Evolutionary conservation across 1,140 invertebrate genomes (phyloP).

Genomic region (Sogatella furcifera): DNA sequence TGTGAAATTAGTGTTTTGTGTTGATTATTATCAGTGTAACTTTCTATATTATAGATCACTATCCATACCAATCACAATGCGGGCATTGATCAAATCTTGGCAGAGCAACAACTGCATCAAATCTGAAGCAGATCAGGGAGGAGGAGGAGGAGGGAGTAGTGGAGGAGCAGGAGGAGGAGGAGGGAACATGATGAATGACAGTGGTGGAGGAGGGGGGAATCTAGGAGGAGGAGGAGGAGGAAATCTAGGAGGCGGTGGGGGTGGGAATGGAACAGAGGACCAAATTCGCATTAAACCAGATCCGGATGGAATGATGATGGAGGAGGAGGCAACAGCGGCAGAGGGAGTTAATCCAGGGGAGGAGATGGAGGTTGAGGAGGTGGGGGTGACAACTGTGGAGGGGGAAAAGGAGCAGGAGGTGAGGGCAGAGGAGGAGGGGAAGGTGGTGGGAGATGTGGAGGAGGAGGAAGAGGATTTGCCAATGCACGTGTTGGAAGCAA

Average conservation of each 20-base stretch:
- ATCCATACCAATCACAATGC: conserved; percentile 82
- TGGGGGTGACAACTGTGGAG: no score
- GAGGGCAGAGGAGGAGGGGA: no score
- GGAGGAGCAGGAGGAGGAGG: conserved; percentile 13
- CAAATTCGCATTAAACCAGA: not conserved
- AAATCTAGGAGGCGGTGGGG: conserved; percentile 33
- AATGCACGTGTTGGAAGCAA: no score
- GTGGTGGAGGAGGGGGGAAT: no score
- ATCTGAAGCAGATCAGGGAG: conserved; percentile 5
- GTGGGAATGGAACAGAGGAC: conserved; percentile 23
- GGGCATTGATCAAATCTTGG: conserved; percentile 58
- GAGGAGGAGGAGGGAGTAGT: conserved; percentile 3
- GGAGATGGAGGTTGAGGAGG: no score
- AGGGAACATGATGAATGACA: conserved; percentile 4
- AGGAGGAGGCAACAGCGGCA: not conserved
- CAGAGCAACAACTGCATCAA: conserved; percentile 20
- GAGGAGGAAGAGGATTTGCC: no score
- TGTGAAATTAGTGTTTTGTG: no score
- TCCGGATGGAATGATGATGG: not conserved
- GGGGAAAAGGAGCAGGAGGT: no score
- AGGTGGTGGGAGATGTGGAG: no score
- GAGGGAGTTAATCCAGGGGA: conserved; percentile 27
- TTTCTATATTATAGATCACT: conserved; percentile 47
- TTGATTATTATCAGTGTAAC: no score
- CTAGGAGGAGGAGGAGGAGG: conserved; percentile 22